Conservation (phyloP, 2,113 vertebrate species). For the Pyrgilauda ruficollis region DNA sequence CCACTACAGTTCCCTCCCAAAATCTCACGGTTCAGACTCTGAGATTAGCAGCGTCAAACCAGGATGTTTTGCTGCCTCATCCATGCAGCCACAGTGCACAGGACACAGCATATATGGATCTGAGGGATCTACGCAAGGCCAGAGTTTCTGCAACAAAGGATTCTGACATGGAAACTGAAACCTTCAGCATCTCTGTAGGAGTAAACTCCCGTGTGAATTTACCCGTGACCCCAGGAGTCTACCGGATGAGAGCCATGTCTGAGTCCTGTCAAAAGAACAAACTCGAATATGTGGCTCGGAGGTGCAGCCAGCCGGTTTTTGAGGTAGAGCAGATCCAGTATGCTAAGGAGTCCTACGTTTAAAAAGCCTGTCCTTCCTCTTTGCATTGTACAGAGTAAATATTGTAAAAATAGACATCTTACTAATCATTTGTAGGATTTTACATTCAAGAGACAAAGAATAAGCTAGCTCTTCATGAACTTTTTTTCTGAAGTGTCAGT, state of each 20-base stretch:
- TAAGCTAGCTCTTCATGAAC: slow-evolving; percentile 66
- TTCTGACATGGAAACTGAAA: not conserved
- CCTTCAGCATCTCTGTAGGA: not conserved
- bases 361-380: slow-evolving; percentile 3
- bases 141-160: not conserved
- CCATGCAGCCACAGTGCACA: not conserved
- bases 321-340: slow-evolving; percentile 79
- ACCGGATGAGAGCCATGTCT: slow-evolving; percentile 80
- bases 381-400: not conserved
- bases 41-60: slow-evolving; percentile 61
- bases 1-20: not conserved
- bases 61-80: slow-evolving; percentile 10
- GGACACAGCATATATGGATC: not conserved
- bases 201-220: not conserved
- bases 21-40: slow-evolving; percentile 82
- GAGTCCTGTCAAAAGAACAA: slow-evolving; percentile 73
- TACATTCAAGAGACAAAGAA: slow-evolving; percentile 14
- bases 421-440: not conserved
- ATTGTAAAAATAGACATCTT: not conserved
- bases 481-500: not conserved
- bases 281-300: slow-evolving; percentile 59
- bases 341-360: slow-evolving; percentile 93
- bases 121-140: not conserved
- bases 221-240: slow-evolving; percentile 43
- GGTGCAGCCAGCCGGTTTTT: slow-evolving; percentile 85